Conservation (phyloP, 2,888 invertebrate genomes). For the Tetranychus truncatus region DNA sequence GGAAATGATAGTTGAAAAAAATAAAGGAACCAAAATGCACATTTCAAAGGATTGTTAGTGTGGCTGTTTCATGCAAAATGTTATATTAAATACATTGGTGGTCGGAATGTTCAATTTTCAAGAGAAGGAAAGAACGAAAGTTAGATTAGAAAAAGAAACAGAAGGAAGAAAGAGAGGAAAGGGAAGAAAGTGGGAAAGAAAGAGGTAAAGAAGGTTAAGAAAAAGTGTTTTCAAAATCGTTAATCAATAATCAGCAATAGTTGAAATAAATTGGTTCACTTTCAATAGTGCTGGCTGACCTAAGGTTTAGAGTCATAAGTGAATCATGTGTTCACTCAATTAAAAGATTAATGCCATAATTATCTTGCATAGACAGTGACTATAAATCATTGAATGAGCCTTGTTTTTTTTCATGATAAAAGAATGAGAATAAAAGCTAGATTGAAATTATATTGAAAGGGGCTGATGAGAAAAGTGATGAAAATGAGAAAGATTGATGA, state of each 20-base stretch:
- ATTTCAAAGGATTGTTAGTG: no score
- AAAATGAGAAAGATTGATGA: conserved; percentile 16
- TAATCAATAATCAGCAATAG: no score
- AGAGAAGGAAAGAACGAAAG: not conserved
- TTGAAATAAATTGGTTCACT: no score
- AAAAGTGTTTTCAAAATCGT: no score
- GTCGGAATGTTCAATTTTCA: not conserved
- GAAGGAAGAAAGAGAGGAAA: not conserved
- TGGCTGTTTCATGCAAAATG: not conserved
- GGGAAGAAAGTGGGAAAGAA: conserved; percentile 4
- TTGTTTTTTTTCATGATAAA: conserved; percentile 4
- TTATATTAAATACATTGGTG: not conserved
- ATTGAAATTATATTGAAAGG: conserved; percentile 21
- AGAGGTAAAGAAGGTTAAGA: not conserved
- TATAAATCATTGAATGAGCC: no score
- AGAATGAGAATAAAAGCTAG: conserved; percentile 10
- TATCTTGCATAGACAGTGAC: no score
- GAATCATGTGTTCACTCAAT: no score
- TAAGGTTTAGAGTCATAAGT: no score
- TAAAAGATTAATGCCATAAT: no score
- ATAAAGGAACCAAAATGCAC: not conserved
- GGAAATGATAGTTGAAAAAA: not conserved
- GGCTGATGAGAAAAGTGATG: conserved; percentile 19
- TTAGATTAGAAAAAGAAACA: not conserved
- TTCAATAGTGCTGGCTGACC: no score